phyloP scores from a whole-genome alignment of 2,888 invertebrate species.

The Drosophila nr. fundita region DNA sequence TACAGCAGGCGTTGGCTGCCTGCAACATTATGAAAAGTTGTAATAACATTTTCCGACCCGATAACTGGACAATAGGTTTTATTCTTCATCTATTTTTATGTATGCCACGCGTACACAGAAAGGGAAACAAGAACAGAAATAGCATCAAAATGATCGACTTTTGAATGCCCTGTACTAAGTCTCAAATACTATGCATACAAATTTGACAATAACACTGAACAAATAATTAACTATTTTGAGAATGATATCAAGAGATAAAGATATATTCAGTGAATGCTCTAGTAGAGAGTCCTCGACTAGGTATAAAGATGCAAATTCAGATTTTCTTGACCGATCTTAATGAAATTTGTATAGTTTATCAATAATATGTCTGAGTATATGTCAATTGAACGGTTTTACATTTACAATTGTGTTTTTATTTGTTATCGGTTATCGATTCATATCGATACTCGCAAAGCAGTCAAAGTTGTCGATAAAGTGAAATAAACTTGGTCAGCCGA shows the following conservation, averaged over 20 bases:
- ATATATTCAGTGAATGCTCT: neutral
- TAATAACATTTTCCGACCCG: slow-evolving; percentile 31
- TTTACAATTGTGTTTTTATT: neutral
- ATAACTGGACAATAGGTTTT: slow-evolving; percentile 42
- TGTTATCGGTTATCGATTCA: neutral
- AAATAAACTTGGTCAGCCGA: neutral
- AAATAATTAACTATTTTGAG: too few relatives aligned
- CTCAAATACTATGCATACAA: neutral
- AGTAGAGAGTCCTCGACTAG: neutral
- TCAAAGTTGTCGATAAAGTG: neutral
- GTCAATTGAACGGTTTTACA: neutral
- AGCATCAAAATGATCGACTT: slow-evolving; percentile 1
- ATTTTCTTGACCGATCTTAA: neutral
- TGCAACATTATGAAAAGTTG: slow-evolving; percentile 34
- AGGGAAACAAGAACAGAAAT: slow-evolving; percentile 20
- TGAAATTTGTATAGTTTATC: neutral
- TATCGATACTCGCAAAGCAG: neutral
- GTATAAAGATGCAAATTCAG: neutral
- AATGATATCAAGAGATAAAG: neutral
- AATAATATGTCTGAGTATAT: neutral
- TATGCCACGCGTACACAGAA: slow-evolving; percentile 12
- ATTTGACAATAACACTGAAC: neutral
- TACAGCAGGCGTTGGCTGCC: slow-evolving; percentile 14
- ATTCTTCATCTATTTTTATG: neutral
- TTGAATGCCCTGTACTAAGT: slow-evolving; percentile 4